These are phyloP conservation scores for Leptoteleia sp. DNA, from an alignment of 1,140 invertebrate species.

Conservation along the genomic window DNA sequence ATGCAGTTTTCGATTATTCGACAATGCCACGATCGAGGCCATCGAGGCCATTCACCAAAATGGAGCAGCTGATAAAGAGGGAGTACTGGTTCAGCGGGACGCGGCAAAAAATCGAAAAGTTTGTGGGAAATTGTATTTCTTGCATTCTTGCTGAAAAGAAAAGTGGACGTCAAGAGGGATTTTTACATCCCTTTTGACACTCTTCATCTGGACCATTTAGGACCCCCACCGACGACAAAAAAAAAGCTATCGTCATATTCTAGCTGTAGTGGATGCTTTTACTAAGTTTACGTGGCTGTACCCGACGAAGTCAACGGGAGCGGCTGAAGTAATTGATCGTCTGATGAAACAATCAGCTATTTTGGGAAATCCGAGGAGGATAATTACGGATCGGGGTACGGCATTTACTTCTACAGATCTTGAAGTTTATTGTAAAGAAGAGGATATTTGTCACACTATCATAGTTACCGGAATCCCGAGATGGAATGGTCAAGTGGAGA, in stretches of 20 bases:
- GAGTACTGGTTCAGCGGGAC: constrained; percentile 73
- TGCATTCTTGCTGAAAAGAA: constrained; percentile 5
- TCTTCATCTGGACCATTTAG: constrained; percentile 2
- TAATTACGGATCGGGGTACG: not conserved
- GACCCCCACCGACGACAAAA: not conserved
- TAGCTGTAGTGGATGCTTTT: not conserved
- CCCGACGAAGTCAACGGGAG: not conserved
- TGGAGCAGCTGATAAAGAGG: constrained; percentile 53
- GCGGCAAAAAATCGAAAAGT: constrained; percentile 67
- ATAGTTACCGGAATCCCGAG: no score
- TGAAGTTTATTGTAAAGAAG: not conserved
- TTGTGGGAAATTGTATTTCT: constrained; percentile 31
- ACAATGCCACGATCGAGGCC: not conserved
- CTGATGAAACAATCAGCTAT: not conserved
- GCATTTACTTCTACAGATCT: not conserved
- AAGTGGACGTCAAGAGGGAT: not conserved
- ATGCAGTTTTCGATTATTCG: no score
- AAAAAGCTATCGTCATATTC: constrained; percentile 4
- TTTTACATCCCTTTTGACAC: not conserved
- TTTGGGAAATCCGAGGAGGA: not conserved
- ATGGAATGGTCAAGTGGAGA: not conserved
- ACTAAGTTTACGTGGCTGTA: not conserved
- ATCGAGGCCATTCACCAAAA: constrained; percentile 17
- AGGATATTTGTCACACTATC: not conserved
- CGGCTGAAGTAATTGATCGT: not conserved